These are phyloP conservation scores for Rotaria magnacalcarata DNA, from an alignment of 2,888 invertebrate species.

Conservation along the genomic window DNA sequence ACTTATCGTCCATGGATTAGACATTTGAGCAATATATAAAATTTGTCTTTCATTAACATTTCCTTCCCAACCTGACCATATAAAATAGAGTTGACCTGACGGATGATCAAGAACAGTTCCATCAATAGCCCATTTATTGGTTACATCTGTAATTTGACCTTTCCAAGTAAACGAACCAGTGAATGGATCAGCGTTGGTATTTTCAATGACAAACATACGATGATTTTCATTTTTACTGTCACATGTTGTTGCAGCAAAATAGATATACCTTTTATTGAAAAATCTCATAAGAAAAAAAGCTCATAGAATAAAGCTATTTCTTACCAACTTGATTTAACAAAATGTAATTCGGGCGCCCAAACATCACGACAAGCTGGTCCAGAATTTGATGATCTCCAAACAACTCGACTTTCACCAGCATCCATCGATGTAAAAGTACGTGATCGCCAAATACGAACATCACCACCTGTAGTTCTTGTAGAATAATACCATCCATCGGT, in stretches of 20 bases:
- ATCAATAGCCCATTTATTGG: slow-evolving; percentile 36
- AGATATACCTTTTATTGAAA: not conserved
- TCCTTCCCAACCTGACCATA: slow-evolving; percentile 23
- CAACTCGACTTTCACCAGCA: slow-evolving; percentile 25
- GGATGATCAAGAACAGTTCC: not conserved
- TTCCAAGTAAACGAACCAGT: not conserved
- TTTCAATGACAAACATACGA: slow-evolving; percentile 28
- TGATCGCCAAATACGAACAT: slow-evolving; percentile 19
- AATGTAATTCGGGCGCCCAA: slow-evolving; percentile 23
- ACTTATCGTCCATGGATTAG: slow-evolving; percentile 24
- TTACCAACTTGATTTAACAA: not conserved
- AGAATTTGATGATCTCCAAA: not conserved
- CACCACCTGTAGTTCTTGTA: not conserved
- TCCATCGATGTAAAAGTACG: slow-evolving; percentile 1
- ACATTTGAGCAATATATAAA: slow-evolving; percentile 23
- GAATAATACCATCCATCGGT: slow-evolving; percentile 35
- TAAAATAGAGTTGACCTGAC: not conserved
- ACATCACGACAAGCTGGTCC: not conserved
- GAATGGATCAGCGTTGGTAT: not conserved
- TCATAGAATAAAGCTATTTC: not conserved
- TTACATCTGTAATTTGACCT: slow-evolving; percentile 29
- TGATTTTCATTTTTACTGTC: slow-evolving; percentile 2
- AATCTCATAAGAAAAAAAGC: not conserved
- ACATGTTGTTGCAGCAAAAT: slow-evolving; percentile 18
- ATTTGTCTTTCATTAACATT: slow-evolving; percentile 5